These are phyloP conservation scores for Cryptomyrus ogoouensis DNA, from an alignment of 2,113 vertebrate genomes.

Conservation along the genomic window DNA sequence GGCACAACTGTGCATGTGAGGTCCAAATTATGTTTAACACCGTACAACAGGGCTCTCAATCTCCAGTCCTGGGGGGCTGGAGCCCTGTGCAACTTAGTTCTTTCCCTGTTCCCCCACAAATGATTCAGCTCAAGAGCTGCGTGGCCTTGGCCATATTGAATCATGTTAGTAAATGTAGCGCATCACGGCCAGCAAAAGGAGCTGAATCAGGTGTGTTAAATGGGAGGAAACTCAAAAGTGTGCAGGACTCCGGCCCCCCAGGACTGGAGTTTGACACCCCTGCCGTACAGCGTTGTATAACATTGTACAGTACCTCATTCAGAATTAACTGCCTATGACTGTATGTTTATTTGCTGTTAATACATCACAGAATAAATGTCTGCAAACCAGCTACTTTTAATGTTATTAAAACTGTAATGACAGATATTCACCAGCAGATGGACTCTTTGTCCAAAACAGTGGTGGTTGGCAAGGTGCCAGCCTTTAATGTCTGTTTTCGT, in stretches of 20 bases:
- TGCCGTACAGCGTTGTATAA: background rate
- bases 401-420: background rate
- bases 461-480: background rate
- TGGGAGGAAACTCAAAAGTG: too few species aligned
- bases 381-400: background rate
- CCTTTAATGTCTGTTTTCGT: background rate
- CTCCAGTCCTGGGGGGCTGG: too few species aligned
- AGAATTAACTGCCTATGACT: background rate
- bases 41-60: background rate
- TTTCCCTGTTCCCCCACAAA: too few species aligned
- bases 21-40: background rate
- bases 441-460: background rate
- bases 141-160: too few species aligned
- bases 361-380: background rate
- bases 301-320: background rate
- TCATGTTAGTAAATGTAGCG: too few species aligned
- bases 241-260: too few species aligned
- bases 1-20: background rate
- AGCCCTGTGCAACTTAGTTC: too few species aligned
- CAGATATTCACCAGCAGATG: background rate
- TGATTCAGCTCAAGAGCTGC: too few species aligned
- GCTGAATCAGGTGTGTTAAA: too few species aligned
- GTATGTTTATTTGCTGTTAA: background rate
- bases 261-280: too few species aligned
- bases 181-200: too few species aligned